Base-by-base conservation (phyloP, 2,797 vertebrate genomes). In the Hybognathus amarus region DNA sequence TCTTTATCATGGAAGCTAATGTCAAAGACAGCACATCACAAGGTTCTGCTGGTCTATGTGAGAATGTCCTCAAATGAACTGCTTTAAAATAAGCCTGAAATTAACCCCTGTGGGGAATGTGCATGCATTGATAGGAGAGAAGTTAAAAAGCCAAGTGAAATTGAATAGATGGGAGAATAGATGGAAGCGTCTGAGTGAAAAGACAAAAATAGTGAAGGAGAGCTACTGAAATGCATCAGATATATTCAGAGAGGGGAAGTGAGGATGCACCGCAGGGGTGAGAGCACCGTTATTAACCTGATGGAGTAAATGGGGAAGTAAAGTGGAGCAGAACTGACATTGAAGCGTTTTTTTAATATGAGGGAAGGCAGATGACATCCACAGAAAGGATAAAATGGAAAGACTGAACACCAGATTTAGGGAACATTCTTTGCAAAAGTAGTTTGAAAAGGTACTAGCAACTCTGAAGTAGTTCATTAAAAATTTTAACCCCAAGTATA, bases 71-170 rank as follows among this genome's bases (percentile, higher is more conserved):
- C 17, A 9, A 36, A 66, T 0, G 1, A 66, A 36, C 63, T 76
- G 33, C 33, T 76, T 59, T 56, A 59, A 76, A 75, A 40, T 24
- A 56, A 76, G 52, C 52, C 8, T 59, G 33, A 76, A 59, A 76
- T 76, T 40, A 56, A 76, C 33, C 73, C 22, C 8, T 59, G 50
- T 40, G 47, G 50, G 36, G 52, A 56, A 56, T 61, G 24, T 27
- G 2, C 22, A 27, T 40, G 8, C 73, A 4, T 11, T 40, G 33
- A 59, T 59, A 18, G 20, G 7, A 36, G 22, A 76, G 22, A 59
- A 24, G 22, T 59, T 76, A 59, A 40, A 75, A 76, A 22, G 52
- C 50, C 38, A 56, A 76, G 33, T 18, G 52, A 75, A n/a, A 75
- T 59, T 9, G 22, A 17, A 75, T 36, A 22, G 33, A 56, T 56